Evolutionary conservation across 2,888 invertebrate genomes (phyloP).

Genomic region (Agrenia bidenticulata): DNA sequence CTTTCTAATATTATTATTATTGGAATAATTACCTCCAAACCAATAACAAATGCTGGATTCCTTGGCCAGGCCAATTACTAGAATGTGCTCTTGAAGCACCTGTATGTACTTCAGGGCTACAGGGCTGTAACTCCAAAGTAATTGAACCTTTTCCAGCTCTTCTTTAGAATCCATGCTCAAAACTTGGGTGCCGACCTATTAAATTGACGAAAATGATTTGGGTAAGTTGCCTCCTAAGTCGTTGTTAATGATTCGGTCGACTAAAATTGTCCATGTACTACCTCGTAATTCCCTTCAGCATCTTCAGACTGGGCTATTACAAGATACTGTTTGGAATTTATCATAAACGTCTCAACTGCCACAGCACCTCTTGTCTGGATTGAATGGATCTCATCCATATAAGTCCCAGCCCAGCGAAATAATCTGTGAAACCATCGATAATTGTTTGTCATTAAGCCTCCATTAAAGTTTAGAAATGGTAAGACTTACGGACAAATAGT

Average conservation of each 20-base stretch:
- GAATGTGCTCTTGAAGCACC: constrained; percentile 40
- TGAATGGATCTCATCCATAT: constrained; percentile 52
- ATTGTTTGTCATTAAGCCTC: neutral
- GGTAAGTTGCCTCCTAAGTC: too few relatives aligned
- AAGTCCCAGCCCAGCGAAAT: constrained; percentile 47
- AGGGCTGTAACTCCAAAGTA: constrained; percentile 47
- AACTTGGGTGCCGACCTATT: constrained; percentile 46
- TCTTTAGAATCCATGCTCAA: constrained; percentile 41
- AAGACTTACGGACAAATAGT: constrained; percentile 45
- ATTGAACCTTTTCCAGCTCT: constrained; percentile 47
- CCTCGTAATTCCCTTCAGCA: constrained; percentile 40
- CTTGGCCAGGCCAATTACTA: constrained; percentile 41
- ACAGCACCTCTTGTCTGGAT: constrained; percentile 47
- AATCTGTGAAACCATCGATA: constrained; percentile 28
- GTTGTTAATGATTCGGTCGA: too few relatives aligned
- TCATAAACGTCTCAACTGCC: constrained; percentile 37
- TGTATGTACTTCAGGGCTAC: constrained; percentile 34
- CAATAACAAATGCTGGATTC: constrained; percentile 43
- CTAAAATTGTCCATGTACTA: too few relatives aligned
- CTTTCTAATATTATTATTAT: neutral
- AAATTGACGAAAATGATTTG: too few relatives aligned
- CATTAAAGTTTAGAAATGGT: neutral
- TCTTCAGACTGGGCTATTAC: constrained; percentile 46
- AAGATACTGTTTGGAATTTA: constrained; percentile 39
- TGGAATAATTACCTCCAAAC: constrained; percentile 41